phyloP scores from a whole-genome alignment of 1,140 invertebrate species.

The Sogatella furcifera region DNA sequence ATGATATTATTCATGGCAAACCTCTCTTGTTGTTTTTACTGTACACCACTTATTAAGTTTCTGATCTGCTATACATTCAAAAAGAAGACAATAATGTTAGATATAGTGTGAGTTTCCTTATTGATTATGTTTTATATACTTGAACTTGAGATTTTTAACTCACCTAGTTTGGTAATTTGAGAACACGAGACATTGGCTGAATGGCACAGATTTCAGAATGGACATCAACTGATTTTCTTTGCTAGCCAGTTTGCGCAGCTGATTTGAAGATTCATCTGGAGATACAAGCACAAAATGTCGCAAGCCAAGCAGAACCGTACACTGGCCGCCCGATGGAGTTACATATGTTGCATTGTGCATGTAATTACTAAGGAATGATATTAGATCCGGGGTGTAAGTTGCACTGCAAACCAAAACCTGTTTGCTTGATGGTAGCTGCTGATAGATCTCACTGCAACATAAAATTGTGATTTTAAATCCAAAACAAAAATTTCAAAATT shows the following conservation, averaged over 20 bases:
- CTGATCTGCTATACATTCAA: too few species aligned
- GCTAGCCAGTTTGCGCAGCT: constrained; percentile 47
- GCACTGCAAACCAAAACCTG: constrained; percentile 90
- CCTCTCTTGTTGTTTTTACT: too few species aligned
- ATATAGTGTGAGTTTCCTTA: too few species aligned
- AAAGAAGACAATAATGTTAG: too few species aligned
- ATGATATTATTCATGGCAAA: too few species aligned
- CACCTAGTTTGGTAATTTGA: constrained; percentile 72
- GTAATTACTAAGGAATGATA: constrained; percentile 58
- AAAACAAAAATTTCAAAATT: constrained; percentile 3
- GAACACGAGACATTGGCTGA: constrained; percentile 87
- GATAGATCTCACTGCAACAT: constrained; percentile 57
- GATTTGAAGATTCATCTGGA: constrained; percentile 39
- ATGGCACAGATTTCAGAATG: constrained; percentile 58
- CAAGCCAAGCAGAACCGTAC: constrained; percentile 56
- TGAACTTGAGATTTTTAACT: background rate
- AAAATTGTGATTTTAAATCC: constrained; percentile 5
- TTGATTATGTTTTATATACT: too few species aligned
- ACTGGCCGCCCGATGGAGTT: constrained; percentile 29
- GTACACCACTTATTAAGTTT: too few species aligned
- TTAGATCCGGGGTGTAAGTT: constrained; percentile 74
- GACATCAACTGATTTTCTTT: constrained; percentile 60
- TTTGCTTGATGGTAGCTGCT: constrained; percentile 57
- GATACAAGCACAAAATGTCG: constrained; percentile 58
- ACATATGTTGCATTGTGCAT: constrained; percentile 73